Conservation (phyloP, 2,113 vertebrate species). For the Hydrochoerus hydrochaeris region DNA sequence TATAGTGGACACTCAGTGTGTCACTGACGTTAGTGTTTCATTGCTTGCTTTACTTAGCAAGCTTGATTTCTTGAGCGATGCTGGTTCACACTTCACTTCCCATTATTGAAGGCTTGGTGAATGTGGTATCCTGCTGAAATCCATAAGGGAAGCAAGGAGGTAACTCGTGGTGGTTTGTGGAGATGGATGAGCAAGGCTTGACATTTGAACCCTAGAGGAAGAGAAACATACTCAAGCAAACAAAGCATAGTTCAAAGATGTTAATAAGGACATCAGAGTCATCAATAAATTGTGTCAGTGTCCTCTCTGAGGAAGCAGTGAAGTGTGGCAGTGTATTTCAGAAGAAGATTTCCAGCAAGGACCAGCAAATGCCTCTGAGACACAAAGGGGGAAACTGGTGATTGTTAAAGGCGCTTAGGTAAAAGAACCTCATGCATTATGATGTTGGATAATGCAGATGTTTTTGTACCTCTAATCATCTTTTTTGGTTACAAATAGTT, state of each 20-base stretch:
- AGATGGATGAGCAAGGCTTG: neutral
- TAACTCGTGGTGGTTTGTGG: neutral
- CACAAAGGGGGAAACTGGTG: neutral
- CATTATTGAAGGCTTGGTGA: neutral
- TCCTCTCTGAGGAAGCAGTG: neutral
- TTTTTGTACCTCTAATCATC: neutral
- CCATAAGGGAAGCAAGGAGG: neutral
- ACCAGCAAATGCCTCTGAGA: neutral
- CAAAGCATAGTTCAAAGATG: neutral
- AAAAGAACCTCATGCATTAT: neutral
- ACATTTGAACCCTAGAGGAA: neutral
- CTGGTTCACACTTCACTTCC: neutral
- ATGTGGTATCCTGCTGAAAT: neutral
- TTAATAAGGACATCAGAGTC: neutral
- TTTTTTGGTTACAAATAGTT: neutral
- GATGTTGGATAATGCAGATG: neutral
- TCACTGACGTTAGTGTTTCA: neutral
- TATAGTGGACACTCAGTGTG: neutral
- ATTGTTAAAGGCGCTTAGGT: neutral
- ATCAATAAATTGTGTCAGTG: neutral
- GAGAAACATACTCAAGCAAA: constrained; percentile 38
- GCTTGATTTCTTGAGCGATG: neutral
- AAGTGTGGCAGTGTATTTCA: neutral
- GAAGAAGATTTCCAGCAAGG: constrained; percentile 3
- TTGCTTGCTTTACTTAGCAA: neutral